These are phyloP conservation scores for Aphaenogaster ashmeadi DNA, from an alignment of 1,140 invertebrate genomes.

Conservation along the genomic window DNA sequence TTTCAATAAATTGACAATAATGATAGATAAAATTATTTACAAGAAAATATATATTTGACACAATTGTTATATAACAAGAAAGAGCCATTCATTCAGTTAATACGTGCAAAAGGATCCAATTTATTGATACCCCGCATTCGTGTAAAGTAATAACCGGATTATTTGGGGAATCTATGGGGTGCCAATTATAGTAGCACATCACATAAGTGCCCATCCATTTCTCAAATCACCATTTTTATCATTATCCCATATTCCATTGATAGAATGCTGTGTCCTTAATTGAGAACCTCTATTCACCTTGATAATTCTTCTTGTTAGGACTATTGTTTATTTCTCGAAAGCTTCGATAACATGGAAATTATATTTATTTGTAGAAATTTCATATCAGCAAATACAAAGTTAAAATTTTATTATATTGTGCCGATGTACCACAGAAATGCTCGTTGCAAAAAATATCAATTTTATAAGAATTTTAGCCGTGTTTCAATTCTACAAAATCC, in stretches of 20 bases:
- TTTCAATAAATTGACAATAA: neutral
- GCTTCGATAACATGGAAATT: neutral
- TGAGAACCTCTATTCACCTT: neutral
- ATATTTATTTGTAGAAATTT: neutral
- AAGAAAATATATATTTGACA: constrained; percentile 11
- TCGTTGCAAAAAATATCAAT: neutral
- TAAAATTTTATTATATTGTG: constrained; percentile 2
- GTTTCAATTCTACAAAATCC: neutral
- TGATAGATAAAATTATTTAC: neutral
- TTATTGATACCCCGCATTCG: constrained; percentile 6
- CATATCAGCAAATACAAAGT: neutral
- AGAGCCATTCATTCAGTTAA: neutral
- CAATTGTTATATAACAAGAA: neutral
- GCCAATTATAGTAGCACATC: constrained; percentile 60
- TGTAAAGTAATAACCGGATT: neutral
- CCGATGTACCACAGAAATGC: neutral
- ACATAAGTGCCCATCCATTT: constrained; percentile 16
- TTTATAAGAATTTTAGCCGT: neutral
- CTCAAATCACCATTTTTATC: neutral
- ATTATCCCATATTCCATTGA: constrained; percentile 9
- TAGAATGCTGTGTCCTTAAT: constrained; percentile 21
- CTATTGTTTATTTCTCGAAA: neutral
- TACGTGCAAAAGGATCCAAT: neutral
- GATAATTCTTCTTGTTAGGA: neutral
- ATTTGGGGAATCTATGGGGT: constrained; percentile 49